Conservation (phyloP, 2,113 vertebrate species). For the Aegotheles bennettii region DNA sequence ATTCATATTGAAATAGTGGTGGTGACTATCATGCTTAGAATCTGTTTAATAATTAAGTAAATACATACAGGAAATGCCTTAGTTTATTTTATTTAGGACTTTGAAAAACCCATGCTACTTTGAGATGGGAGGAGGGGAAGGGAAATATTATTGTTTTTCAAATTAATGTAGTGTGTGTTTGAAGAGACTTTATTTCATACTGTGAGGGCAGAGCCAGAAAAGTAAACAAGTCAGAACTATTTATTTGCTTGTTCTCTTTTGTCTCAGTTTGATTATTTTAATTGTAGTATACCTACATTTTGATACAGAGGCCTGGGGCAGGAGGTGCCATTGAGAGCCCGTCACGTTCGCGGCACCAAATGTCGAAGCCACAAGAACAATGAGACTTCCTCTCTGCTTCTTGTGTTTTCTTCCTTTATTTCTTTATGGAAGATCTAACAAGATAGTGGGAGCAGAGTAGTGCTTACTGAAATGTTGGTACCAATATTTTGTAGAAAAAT, state of each 20-base stretch:
- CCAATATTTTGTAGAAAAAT: neutral
- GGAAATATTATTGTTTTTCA: slow-evolving; percentile 42
- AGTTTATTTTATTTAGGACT: slow-evolving; percentile 36
- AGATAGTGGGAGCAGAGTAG: neutral
- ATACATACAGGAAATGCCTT: slow-evolving; percentile 42
- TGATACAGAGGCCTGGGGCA: neutral
- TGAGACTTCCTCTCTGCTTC: slow-evolving; percentile 43
- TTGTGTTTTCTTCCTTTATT: slow-evolving; percentile 36
- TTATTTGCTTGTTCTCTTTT: slow-evolving; percentile 52
- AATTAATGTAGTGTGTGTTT: slow-evolving; percentile 15
- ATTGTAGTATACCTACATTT: neutral
- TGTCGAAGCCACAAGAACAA: neutral
- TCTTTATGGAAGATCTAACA: slow-evolving; percentile 1
- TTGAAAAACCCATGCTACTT: slow-evolving; percentile 22
- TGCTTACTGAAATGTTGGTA: neutral
- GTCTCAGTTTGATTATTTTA: neutral
- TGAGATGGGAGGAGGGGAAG: slow-evolving; percentile 44
- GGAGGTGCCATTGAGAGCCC: neutral
- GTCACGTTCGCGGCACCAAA: neutral
- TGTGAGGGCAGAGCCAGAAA: slow-evolving; percentile 10
- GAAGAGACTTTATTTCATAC: slow-evolving; percentile 18
- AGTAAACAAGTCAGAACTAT: neutral
- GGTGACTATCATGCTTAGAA: neutral
- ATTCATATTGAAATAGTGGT: neutral
- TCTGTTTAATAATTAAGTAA: slow-evolving; percentile 37